Base-by-base conservation (phyloP, 2,113 vertebrate genomes). In the Austrofundulus limnaeus region DNA sequence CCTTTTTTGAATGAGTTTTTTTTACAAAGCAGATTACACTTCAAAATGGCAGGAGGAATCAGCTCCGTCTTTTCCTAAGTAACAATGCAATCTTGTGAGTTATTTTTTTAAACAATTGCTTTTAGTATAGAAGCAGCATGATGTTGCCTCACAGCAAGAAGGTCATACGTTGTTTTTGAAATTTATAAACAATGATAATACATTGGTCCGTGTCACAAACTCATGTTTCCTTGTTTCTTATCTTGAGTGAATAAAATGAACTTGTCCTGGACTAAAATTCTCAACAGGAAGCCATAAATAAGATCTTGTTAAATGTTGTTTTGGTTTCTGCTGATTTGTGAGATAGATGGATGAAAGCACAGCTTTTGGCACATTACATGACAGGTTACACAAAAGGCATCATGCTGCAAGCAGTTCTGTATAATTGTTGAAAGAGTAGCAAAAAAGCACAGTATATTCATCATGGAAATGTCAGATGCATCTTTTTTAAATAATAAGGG, bases 321-420 rank as follows among this genome's bases (percentile, higher is more conserved):
- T 55, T 59, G 50, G 34, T 41, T 20, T 67, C 16, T 13, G 2
- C 34, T 61, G 41, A 61, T 66, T 46, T 48, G 49, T 45, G 45
- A 55, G n/a, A 77, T 37, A 38, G 48, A 48, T 15, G 1, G 61
- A 71, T 53, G 63, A 81, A 75, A 61, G 39, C 38, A 51, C 25
- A n/a, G 24, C 39, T 65, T 46, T 53, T 52, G 50, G 38, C 62
- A 71, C 28, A 77, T 68, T 48, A 28, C 24, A 66, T 58, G 28
- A 11, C 19, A 60, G 39, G 54, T 25, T 51, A n/a, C 15, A 54
- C 38, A 81, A 51, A n/a, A 64, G 41, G 56, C 48, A 62, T 66
- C 28, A 31, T 37, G 48, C 34, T 48, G 51, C 28, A 53, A 38
- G 20, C n/a, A n/a, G 16, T 28, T 54, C 7, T 43, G 24, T 38